Evolutionary conservation across 2,113 vertebrate species (phyloP).

Genomic region (Parus major): DNA sequence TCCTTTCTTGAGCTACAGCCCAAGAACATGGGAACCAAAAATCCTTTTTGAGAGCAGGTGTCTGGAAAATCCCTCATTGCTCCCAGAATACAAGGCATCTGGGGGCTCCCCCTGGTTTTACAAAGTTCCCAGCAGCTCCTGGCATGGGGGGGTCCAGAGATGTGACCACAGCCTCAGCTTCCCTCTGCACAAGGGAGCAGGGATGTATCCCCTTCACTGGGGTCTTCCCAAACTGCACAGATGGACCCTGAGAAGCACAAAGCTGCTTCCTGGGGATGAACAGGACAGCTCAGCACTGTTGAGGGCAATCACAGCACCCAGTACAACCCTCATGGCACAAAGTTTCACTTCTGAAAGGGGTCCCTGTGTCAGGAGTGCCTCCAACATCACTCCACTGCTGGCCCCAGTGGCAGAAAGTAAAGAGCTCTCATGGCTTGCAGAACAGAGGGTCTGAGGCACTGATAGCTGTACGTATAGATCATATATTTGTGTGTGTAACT

Average conservation of each 20-base stretch:
- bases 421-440: neutral
- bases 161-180: neutral
- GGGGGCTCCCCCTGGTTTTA: neutral
- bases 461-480: slow-evolving; percentile 35
- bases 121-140: neutral
- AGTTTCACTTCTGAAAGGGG: neutral
- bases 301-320: neutral
- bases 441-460: slow-evolving; percentile 54
- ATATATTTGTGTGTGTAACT: slow-evolving; percentile 71
- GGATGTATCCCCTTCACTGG: rapidly evolving
- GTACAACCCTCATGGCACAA: rapidly evolving
- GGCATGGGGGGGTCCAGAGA: neutral
- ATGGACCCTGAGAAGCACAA: neutral
- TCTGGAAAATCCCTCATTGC: neutral
- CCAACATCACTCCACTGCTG: rapidly evolving
- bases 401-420: neutral
- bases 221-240: rapidly evolving
- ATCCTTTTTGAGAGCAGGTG: neutral
- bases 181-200: neutral
- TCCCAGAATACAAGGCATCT: neutral
- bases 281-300: rapidly evolving
- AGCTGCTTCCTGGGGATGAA: neutral
- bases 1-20: neutral
- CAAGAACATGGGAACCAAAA: neutral
- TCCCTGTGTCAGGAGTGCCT: neutral